These are phyloP conservation scores for Colinus virginianus DNA, from an alignment of 2,113 vertebrate genomes.

Conservation along the genomic window DNA sequence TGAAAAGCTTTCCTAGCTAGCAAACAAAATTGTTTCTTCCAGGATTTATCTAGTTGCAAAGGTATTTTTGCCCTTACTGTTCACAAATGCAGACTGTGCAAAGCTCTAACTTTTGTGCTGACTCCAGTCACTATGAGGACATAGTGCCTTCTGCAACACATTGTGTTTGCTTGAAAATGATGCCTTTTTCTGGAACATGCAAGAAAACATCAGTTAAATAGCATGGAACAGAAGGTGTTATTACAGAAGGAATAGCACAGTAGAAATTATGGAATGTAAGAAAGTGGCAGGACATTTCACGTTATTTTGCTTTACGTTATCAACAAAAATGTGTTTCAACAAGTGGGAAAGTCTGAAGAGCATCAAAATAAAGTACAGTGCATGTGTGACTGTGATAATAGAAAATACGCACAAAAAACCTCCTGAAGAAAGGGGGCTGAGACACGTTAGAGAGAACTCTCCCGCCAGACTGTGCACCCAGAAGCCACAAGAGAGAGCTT, in stretches of 20 bases:
- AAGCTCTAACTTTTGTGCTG: neutral
- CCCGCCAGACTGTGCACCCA: neutral
- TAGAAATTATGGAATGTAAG: neutral
- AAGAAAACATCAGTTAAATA: neutral
- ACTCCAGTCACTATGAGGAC: neutral
- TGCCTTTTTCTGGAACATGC: neutral
- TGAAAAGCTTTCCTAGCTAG: neutral
- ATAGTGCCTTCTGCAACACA: neutral
- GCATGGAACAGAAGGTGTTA: neutral
- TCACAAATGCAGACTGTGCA: neutral
- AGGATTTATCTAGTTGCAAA: neutral
- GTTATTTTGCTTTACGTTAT: neutral
- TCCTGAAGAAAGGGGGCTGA: neutral
- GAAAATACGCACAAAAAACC: accelerated
- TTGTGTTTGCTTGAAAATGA: neutral
- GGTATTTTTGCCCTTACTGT: neutral
- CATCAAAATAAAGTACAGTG: neutral
- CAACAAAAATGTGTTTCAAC: neutral
- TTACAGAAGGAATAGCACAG: neutral
- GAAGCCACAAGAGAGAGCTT: neutral
- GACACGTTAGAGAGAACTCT: neutral
- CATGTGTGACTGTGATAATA: accelerated
- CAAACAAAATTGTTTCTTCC: neutral
- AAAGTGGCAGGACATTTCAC: neutral
- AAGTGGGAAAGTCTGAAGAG: neutral